Evolutionary conservation across 1,140 invertebrate species (phyloP).

Genomic region (roundworm (Caenorhabditis elegans)): DNA sequence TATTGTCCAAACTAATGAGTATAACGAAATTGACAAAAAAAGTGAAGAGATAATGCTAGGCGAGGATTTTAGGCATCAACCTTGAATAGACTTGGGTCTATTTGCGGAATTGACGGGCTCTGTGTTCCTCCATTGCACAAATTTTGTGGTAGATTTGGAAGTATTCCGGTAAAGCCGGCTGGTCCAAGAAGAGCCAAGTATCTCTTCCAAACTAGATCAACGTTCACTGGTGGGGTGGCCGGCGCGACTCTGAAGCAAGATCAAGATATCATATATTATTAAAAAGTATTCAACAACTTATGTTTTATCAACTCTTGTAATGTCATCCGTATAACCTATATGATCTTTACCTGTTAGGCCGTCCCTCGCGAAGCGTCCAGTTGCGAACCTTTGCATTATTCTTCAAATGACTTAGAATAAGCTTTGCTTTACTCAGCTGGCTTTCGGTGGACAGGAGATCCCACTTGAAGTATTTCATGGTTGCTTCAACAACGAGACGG

Average conservation of each 20-base stretch:
- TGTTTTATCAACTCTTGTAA: background rate
- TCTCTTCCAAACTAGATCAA: constrained; percentile 53
- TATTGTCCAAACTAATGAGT: background rate
- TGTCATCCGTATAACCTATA: background rate
- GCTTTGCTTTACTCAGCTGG: constrained; percentile 61
- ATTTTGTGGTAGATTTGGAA: constrained; percentile 9
- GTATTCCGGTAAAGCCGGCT: constrained; percentile 53
- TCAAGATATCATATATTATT: too few relatives aligned
- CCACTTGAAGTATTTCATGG: constrained; percentile 66
- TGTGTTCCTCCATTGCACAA: background rate
- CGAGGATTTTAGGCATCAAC: background rate
- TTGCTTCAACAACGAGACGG: constrained; percentile 62
- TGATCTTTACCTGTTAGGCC: constrained; percentile 59
- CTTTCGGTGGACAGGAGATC: constrained; percentile 55
- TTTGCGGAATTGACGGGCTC: background rate
- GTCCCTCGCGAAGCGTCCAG: constrained; percentile 63
- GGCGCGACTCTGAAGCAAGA: constrained; percentile 25
- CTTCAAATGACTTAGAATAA: constrained; percentile 62
- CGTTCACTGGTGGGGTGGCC: constrained; percentile 36
- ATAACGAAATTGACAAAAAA: background rate
- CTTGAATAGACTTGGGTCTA: background rate
- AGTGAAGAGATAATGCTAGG: too few relatives aligned
- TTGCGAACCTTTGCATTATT: constrained; percentile 66
- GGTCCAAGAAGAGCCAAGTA: constrained; percentile 55
- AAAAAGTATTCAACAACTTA: too few relatives aligned